Evolutionary conservation across 2,113 vertebrate species (phyloP).

Genomic region (Zapornia atra): DNA sequence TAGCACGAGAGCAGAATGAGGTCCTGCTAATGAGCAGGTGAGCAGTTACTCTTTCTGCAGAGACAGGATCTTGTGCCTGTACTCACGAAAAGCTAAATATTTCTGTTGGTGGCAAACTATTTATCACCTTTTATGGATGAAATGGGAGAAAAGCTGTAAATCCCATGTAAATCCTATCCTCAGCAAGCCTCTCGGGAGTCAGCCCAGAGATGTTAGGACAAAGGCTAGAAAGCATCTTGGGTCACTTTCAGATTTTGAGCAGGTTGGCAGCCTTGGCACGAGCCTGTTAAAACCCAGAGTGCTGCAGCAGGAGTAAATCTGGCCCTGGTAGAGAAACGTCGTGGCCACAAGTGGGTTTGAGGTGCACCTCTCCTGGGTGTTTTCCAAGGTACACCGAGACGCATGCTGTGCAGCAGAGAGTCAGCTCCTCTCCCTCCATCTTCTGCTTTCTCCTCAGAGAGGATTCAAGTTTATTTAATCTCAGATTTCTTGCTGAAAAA

Average conservation of each 20-base stretch:
- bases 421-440: conserved; percentile 5
- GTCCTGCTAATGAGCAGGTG: neutral
- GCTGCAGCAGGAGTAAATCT: neutral
- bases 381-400: conserved; percentile 19
- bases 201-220: neutral
- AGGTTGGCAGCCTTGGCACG: neutral
- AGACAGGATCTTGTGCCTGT: neutral
- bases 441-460: conserved; percentile 52
- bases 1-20: neutral
- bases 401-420: neutral
- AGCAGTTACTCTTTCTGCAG: neutral
- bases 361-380: conserved; percentile 24
- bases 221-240: neutral
- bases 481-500: conserved; percentile 61
- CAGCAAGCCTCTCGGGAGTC: neutral
- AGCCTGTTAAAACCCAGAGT: neutral
- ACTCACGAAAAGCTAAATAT: neutral
- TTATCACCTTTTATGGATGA: neutral
- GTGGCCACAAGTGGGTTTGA: neutral
- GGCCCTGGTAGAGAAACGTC: neutral
- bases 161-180: neutral
- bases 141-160: neutral
- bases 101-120: neutral
- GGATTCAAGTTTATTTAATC: conserved; percentile 61
- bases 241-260: neutral